These are phyloP conservation scores for Diadumene lineata DNA, from an alignment of 92 coral and sea anemone genomes.

Conservation along the genomic window DNA sequence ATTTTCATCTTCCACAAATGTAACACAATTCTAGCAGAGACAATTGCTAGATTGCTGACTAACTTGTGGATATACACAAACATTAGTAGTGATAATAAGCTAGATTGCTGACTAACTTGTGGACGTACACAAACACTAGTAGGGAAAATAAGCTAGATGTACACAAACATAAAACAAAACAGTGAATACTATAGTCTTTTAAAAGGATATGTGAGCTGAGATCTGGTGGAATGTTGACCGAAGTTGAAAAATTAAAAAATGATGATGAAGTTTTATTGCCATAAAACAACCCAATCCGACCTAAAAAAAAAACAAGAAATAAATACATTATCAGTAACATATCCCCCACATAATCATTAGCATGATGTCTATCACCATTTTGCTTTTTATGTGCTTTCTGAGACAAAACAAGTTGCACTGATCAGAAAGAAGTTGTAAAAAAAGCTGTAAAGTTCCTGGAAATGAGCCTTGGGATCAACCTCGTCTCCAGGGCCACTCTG, in stretches of 20 bases:
- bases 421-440: no score
- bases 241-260: constrained; percentile 71
- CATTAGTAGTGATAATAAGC: no score
- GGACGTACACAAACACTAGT: no score
- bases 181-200: neutral
- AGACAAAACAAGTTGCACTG: no score
- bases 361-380: neutral
- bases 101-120: no score
- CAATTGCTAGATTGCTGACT: constrained; percentile 33
- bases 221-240: constrained; percentile 76
- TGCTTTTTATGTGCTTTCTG: no score
- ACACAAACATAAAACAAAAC: no score
- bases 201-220: constrained; percentile 81
- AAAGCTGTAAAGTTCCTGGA: no score
- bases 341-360: neutral
- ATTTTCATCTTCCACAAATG: constrained; percentile 35
- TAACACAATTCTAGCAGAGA: constrained; percentile 24
- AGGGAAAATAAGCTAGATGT: no score
- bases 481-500: no score
- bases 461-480: no score
- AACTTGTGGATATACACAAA: constrained; percentile 27
- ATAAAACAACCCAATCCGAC: constrained; percentile 82
- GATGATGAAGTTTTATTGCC: constrained; percentile 96
- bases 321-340: no score
- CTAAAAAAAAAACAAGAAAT: constrained; percentile 29